Conservation (phyloP, 2,797 vertebrate genomes). For the Phrynocephalus vlangalii region DNA sequence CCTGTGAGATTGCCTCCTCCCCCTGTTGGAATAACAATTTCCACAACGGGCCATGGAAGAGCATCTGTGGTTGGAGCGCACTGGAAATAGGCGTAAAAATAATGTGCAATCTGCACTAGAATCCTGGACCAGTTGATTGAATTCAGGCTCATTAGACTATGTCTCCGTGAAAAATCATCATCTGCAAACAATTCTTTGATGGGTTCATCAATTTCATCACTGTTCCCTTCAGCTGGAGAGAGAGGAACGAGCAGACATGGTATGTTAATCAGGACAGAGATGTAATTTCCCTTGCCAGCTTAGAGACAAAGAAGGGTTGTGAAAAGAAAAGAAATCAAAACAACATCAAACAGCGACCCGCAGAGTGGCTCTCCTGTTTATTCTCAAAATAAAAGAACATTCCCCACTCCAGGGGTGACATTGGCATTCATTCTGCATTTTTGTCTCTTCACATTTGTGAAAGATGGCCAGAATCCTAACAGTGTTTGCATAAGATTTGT, state of each 20-base stretch:
- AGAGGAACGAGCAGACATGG: neutral
- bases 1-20: slow-evolving; percentile 92
- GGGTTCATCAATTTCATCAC: slow-evolving; percentile 88
- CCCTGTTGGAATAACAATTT: slow-evolving; percentile 93
- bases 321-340: neutral
- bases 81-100: slow-evolving; percentile 89
- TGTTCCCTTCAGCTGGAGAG: slow-evolving; percentile 86
- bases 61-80: slow-evolving; percentile 71
- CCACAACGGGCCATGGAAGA: slow-evolving; percentile 77
- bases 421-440: neutral
- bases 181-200: slow-evolving; percentile 88
- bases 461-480: neutral
- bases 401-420: neutral
- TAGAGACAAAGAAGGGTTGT: neutral
- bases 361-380: neutral
- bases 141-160: slow-evolving; percentile 91
- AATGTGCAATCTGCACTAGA: slow-evolving; percentile 90
- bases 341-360: neutral
- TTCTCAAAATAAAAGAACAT: neutral
- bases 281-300: neutral
- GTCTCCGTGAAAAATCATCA: slow-evolving; percentile 78
- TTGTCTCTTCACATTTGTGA: neutral
- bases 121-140: slow-evolving; percentile 93
- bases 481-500: too few relatives aligned
- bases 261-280: neutral